These are phyloP conservation scores for Polyommatus icarus DNA, from an alignment of 2,888 invertebrate genomes.

Conservation along the genomic window DNA sequence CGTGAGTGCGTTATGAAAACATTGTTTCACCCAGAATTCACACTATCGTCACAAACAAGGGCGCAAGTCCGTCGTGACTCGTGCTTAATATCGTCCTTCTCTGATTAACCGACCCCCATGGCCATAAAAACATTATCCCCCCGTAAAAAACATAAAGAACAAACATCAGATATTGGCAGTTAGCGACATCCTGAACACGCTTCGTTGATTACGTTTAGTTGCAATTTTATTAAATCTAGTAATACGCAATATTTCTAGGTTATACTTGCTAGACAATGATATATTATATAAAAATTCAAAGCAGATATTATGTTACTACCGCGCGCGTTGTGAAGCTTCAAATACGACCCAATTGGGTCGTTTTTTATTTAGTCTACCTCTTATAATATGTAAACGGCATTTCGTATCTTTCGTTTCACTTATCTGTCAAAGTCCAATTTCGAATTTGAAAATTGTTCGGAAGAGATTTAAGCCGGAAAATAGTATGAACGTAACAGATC, in stretches of 20 bases:
- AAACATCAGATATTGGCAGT: conserved; percentile 79
- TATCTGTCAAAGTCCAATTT: too few relatives aligned
- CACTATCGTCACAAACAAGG: conserved; percentile 13
- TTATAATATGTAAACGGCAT: too few relatives aligned
- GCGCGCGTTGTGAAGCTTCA: too few relatives aligned
- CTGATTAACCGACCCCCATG: conserved; percentile 70
- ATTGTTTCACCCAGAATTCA: conserved; percentile 1
- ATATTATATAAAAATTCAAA: too few relatives aligned
- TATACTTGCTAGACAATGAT: not conserved
- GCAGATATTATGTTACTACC: too few relatives aligned
- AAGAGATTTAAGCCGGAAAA: too few relatives aligned
- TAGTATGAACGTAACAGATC: too few relatives aligned
- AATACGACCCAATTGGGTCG: too few relatives aligned
- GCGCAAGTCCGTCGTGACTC: conserved; percentile 41
- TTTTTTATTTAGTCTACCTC: too few relatives aligned
- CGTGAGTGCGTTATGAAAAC: not conserved
- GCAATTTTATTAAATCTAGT: conserved; percentile 33
- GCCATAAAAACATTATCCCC: conserved; percentile 80
- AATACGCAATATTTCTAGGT: not conserved
- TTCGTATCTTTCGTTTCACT: too few relatives aligned
- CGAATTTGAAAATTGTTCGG: too few relatives aligned
- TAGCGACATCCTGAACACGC: conserved; percentile 69
- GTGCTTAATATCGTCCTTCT: conserved; percentile 75
- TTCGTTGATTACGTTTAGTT: conserved; percentile 64
- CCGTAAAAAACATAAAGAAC: conserved; percentile 78